Base-by-base conservation (phyloP, 2,113 vertebrate genomes). In the Poeciliopsis prolifica region DNA sequence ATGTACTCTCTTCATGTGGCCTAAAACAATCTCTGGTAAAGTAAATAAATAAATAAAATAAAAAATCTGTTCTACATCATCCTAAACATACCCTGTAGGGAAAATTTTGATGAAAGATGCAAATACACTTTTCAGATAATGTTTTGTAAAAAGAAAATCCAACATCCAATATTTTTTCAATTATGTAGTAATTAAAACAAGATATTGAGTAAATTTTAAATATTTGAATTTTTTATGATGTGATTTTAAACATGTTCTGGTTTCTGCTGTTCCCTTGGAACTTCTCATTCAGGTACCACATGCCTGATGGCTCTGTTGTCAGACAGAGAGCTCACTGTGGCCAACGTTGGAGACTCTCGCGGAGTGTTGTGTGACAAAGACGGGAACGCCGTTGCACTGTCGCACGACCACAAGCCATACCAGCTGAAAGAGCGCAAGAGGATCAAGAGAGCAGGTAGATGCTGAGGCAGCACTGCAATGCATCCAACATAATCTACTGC, bases 321-420 rank as follows among this genome's bases (percentile, higher is more conserved):
- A 0, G 98, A 99, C 69, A 96, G 97, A 82, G 96, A 98, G 61
- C 96, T 99, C 31, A 99, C 96, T 0, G 98, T 99, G 90, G 98
- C 97, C 74, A 99, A 99, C 0, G 98, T 99, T 0, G 98, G 98
- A 0, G 98, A 99, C 81, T 99, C 98, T 0, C 94, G 98, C 0
- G 98, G 97, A 0, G 98, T 99, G 22, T 80, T 99, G 61, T 99
- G 98, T 12, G 98, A 99, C 95, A 98, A 98, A 92, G 97, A 98
- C 0, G 98, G 98, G 15, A 98, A 98, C 0, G 97, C 97, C 13
- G 94, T 99, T 61, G 96, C 97, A 14, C 87, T 99, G 79, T 99
- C 98, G 28, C 98, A 99, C 64, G 98, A 99, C 75, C 98, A 99
- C 95, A 99, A 99, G 78, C 98, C 98, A 31, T 99, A 99, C 88